A percentile compares a stretch with the other conserved stretches of the same genome.
phyloP scores from a whole-genome alignment of 2,888 invertebrate species.

The Nomada fucata region DNA sequence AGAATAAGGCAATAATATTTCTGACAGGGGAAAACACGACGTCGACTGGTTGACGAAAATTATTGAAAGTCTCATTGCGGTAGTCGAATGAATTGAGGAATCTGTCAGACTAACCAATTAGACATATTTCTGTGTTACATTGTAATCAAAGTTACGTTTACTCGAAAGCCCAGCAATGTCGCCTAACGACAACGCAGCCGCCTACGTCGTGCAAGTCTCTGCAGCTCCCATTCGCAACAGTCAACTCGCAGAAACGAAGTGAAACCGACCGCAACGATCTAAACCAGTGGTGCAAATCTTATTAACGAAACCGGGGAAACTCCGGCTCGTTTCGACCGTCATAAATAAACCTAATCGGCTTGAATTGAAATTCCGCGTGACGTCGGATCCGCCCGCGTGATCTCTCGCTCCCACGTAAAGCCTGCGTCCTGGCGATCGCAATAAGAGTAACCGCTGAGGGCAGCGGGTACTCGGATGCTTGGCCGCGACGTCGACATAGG shows the following conservation, averaged over 20 bases:
- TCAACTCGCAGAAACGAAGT: not conserved
- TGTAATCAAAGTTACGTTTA: too few relatives aligned
- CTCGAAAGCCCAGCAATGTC: not conserved
- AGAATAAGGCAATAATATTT: too few relatives aligned
- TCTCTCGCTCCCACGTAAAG: not conserved
- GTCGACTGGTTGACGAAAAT: too few relatives aligned
- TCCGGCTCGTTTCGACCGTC: not conserved
- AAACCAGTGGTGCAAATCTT: not conserved
- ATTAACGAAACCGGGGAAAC: conserved; percentile 17
- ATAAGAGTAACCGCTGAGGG: not conserved
- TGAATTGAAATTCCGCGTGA: conserved; percentile 20
- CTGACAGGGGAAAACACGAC: too few relatives aligned
- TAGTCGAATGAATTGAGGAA: too few relatives aligned
- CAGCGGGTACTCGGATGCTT: not conserved
- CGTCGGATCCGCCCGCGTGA: conserved; percentile 11
- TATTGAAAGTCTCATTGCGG: too few relatives aligned
- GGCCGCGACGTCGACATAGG: conserved; percentile 31
- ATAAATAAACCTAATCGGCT: conserved; percentile 28
- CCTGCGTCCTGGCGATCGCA: not conserved
- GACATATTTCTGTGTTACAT: too few relatives aligned
- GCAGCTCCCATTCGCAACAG: not conserved
- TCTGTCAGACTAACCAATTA: too few relatives aligned
- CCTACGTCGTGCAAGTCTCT: not conserved
- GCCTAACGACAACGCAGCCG: not conserved
- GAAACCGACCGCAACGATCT: not conserved